Base-by-base conservation (phyloP, 2,888 invertebrate species). In the Euproctis similis region DNA sequence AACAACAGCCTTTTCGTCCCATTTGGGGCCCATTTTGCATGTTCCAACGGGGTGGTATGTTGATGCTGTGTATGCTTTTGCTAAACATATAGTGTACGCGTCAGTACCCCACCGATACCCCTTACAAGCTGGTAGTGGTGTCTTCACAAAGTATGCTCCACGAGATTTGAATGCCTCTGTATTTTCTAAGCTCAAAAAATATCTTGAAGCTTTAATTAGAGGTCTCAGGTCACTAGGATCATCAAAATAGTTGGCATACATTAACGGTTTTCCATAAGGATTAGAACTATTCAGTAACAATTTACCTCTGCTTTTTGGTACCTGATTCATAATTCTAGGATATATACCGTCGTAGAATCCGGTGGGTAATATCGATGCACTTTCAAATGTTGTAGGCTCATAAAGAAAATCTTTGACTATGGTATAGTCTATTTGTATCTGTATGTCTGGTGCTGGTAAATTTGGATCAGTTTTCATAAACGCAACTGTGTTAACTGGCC, bases 201-300 rank as follows among this genome's bases (percentile, higher is more conserved):
- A 87, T 46, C 84, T 84, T 3, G 88, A 77, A 1, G 89, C 90
- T 52, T 86, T 86, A 1, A 90, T 64, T 29, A 91, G 59, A 2
- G 86, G 74, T 9, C 81, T 55, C 1, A 90, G 45, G 55, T 93
- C 93, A 1, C 84, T 75, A 22, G 86, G 70, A 21, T 87, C 85
- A 1, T 66, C 75, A 34, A 89, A 89, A 28, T 88, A 89, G 33
- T 88, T 90, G 0, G 93, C 87, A 48, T 89, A 87, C 24, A 95
- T 86, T 13, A 90, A 53, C 0, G 94, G 94, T 20, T 86, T 74
- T 0, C 90, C 90, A 48, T 86, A 80, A 0, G 93, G 93, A 69
- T 95, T 86, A 0, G 86, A 85, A 0, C 81, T 67, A 48, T 90
- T 90, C 1, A 95, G 63, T 14, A 69, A 51, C 1, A 91, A 37